A percentile compares a stretch with the other conserved stretches of the same genome.
phyloP scores from a whole-genome alignment of 37 sponge, comb jelly and placozoan genomes.

The Beroe forskalii region DNA sequence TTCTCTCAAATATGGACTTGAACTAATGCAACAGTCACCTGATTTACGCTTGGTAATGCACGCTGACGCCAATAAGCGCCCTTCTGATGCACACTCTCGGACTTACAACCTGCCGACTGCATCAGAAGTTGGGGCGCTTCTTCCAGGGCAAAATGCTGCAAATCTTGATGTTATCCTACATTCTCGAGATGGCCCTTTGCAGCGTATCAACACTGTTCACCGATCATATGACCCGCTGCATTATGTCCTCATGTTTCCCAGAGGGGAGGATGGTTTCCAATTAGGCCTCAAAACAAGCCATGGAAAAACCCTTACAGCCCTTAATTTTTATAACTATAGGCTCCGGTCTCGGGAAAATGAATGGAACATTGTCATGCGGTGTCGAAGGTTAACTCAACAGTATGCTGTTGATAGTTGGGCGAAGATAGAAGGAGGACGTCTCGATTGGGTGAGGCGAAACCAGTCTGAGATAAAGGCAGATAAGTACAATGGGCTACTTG shows the following conservation, averaged over 20 bases:
- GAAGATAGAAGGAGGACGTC: not conserved
- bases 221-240: slow-evolving; percentile 9
- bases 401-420: not conserved
- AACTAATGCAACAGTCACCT: not conserved
- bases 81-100: not conserved
- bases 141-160: not conserved
- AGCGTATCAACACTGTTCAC: not conserved
- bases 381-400: not conserved
- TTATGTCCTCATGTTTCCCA: slow-evolving; percentile 18
- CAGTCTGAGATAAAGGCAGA: not conserved
- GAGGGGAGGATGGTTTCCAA: not conserved
- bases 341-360: not conserved
- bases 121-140: not conserved
- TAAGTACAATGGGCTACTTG: not conserved
- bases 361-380: not conserved
- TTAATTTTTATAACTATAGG: not conserved
- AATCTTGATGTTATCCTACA: slow-evolving; percentile 26
- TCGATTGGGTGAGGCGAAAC: slow-evolving; percentile 2
- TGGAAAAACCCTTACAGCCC: not conserved
- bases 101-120: not conserved
- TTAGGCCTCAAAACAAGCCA: not conserved
- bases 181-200: not conserved
- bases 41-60: not conserved
- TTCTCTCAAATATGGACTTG: not conserved
- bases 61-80: not conserved